A percentile compares a stretch with the other conserved stretches of the same genome.
Conservation (phyloP, 2,797 vertebrate genomes). For the Trachurus trachurus region DNA sequence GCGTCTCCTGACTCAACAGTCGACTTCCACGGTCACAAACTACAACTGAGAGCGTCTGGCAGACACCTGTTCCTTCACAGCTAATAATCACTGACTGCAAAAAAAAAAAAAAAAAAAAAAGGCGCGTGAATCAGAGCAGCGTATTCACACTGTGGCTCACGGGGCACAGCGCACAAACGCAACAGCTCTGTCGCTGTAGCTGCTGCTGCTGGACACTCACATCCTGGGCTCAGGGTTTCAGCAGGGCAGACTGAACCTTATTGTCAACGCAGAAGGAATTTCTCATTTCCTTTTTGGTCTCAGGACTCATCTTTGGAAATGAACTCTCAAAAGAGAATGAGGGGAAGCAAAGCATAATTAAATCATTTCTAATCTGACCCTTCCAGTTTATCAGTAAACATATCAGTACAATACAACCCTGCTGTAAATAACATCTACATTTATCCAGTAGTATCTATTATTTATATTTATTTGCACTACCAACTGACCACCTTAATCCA, state of each 20-base stretch:
- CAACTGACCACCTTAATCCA: no score
- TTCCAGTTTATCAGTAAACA: not conserved
- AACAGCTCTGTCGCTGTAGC: not conserved
- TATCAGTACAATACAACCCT: no score
- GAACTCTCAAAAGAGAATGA: not conserved
- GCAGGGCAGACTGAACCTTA: conserved; percentile 21
- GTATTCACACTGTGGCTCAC: conserved; percentile 32
- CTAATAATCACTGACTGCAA: conserved; percentile 17
- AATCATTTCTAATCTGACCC: not conserved
- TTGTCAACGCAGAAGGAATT: not conserved
- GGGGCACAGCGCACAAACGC: not conserved
- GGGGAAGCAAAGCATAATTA: not conserved
- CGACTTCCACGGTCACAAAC: conserved; percentile 17
- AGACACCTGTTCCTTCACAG: conserved; percentile 19
- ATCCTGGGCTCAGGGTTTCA: not conserved
- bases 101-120: no score
- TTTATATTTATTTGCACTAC: no score
- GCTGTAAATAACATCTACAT: no score
- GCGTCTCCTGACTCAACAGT: conserved; percentile 3
- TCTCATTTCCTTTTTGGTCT: conserved; percentile 7
- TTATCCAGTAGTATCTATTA: no score
- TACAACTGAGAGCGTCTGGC: conserved; percentile 46
- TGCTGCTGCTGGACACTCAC: no score
- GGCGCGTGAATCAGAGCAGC: conserved; percentile 33
- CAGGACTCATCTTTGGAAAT: conserved; percentile 14